phyloP scores from a whole-genome alignment of 2,888 invertebrate genomes.

The Dolichopus griseipennis region DNA sequence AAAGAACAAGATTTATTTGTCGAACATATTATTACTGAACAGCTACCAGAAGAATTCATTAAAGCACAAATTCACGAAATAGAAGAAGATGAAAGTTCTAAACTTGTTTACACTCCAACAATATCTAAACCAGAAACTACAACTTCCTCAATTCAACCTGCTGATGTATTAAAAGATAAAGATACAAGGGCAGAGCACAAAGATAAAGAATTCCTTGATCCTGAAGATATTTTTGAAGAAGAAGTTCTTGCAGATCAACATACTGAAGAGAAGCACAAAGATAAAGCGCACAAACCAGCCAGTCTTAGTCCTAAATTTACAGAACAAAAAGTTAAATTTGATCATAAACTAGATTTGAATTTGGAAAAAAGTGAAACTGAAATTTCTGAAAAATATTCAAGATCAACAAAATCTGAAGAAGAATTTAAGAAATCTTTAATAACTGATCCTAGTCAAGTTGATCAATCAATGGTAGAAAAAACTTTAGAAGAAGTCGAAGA shows the following conservation, averaged over 20 bases:
- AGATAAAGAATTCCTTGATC: not conserved
- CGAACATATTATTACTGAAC: not conserved
- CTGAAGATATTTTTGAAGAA: slow-evolving; percentile 13
- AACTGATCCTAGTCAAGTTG: slow-evolving; percentile 43
- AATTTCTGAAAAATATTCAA: slow-evolving; percentile 32
- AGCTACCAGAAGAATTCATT: not conserved
- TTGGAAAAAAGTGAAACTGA: slow-evolving; percentile 41
- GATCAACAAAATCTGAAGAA: slow-evolving; percentile 25
- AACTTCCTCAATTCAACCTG: not conserved
- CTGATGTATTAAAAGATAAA: not conserved
- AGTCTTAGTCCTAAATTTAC: not conserved
- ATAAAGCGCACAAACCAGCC: slow-evolving; percentile 11
- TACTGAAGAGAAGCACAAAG: not conserved
- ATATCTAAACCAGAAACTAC: not conserved
- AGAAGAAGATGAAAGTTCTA: not conserved
- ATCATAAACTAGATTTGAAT: slow-evolving; percentile 31
- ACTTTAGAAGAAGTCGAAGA: slow-evolving; percentile 64
- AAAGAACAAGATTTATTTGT: slow-evolving; percentile 16
- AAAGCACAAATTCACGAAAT: not conserved
- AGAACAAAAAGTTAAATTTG: slow-evolving; percentile 20
- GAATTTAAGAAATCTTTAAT: slow-evolving; percentile 41
- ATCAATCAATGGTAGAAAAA: slow-evolving; percentile 55
- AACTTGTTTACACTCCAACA: not conserved
- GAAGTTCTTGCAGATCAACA: slow-evolving; percentile 11
- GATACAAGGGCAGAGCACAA: not conserved